Conservation (phyloP, 2,113 vertebrate species). For the Epinephelus fuscoguttatus region DNA sequence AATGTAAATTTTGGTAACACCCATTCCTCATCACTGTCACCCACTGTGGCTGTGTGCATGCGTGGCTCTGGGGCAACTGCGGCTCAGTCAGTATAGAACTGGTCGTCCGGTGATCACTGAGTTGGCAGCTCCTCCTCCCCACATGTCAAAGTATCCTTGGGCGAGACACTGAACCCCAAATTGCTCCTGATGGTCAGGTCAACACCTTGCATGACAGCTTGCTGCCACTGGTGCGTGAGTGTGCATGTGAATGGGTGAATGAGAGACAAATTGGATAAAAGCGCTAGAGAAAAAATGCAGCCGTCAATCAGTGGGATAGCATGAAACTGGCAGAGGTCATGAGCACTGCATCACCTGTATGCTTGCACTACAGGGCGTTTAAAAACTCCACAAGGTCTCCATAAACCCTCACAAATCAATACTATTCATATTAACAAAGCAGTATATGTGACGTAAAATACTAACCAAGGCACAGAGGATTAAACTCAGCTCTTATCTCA, state of each 20-base stretch:
- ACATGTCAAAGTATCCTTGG: constrained; percentile 2
- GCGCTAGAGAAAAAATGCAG: neutral
- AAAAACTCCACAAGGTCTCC: neutral
- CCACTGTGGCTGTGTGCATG: no score
- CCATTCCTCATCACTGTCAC: no score
- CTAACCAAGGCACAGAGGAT: neutral
- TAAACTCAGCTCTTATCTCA: neutral
- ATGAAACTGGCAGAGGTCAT: neutral
- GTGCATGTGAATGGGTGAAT: neutral
- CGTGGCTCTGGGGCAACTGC: neutral
- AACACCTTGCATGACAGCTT: neutral
- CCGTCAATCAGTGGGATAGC: neutral
- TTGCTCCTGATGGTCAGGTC: neutral
- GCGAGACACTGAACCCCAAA: neutral
- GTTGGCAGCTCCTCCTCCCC: neutral
- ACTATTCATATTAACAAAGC: neutral
- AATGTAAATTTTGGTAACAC: no score
- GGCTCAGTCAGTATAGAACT: neutral
- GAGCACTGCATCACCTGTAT: neutral
- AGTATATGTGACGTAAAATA: neutral
- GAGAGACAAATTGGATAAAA: constrained; percentile 8
- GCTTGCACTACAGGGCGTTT: no score
- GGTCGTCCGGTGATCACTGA: neutral
- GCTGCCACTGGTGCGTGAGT: neutral
- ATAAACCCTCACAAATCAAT: neutral